A percentile compares a stretch with the other conserved stretches of the same genome.
Evolutionary conservation across 2,888 invertebrate genomes (phyloP).

Genomic region (Chymomyza procnemis): DNA sequence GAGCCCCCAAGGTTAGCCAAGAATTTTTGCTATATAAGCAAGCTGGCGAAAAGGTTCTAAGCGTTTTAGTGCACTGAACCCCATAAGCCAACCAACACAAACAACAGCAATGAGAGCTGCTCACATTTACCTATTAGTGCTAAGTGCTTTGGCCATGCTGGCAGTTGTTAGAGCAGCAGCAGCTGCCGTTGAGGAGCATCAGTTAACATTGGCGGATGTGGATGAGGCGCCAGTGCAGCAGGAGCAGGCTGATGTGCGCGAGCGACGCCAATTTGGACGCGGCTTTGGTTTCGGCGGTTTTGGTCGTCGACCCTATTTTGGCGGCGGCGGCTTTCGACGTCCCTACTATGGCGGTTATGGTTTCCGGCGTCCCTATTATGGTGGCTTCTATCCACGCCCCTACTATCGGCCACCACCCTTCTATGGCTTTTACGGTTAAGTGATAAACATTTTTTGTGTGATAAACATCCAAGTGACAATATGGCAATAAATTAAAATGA

Average conservation of each 20-base stretch:
- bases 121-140: constrained; percentile 58
- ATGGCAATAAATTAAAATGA: constrained; percentile 27
- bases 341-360: constrained; percentile 3
- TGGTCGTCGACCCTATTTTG: constrained; percentile 12
- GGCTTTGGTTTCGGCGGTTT: constrained; percentile 28
- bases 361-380: constrained; percentile 12
- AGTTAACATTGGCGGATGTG: constrained; percentile 63
- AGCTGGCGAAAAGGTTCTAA: neutral
- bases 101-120: constrained; percentile 46
- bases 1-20: neutral
- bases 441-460: constrained; percentile 1
- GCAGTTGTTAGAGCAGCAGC: constrained; percentile 18
- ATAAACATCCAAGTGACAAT: constrained; percentile 30
- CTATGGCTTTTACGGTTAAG: constrained; percentile 10
- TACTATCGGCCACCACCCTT: constrained; percentile 34
- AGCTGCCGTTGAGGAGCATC: constrained; percentile 32
- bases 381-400: constrained; percentile 37
- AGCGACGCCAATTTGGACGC: constrained; percentile 53
- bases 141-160: constrained; percentile 52
- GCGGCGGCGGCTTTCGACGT: constrained; percentile 23
- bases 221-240: constrained; percentile 58
- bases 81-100: constrained; percentile 9
- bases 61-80: constrained; percentile 27
- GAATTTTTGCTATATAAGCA: constrained; percentile 13
- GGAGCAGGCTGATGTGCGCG: constrained; percentile 53